phyloP scores from a whole-genome alignment of 1,140 invertebrate genomes.

The Psix sp. region DNA sequence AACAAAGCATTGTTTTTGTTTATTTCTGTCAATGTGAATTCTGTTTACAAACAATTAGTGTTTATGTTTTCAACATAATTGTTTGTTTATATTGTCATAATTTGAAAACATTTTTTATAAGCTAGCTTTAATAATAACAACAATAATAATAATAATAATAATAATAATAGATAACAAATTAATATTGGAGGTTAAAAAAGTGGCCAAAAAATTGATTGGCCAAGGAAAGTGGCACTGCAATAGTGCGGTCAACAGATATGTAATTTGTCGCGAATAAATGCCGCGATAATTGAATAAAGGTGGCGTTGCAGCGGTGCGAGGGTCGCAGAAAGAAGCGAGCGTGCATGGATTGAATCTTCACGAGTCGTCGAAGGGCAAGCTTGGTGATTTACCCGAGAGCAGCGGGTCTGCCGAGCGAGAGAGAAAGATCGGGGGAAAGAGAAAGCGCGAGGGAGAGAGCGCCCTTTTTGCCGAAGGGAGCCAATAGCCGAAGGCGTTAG shows the following conservation, averaged over 20 bases:
- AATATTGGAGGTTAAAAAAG: too few relatives aligned
- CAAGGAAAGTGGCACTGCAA: slow-evolving; percentile 4
- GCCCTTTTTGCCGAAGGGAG: slow-evolving; percentile 46
- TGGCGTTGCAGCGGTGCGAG: slow-evolving; percentile 22
- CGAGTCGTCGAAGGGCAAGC: slow-evolving; percentile 51
- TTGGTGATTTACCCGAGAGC: slow-evolving; percentile 50
- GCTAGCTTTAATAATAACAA: too few relatives aligned
- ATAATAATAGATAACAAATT: too few relatives aligned
- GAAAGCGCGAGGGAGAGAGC: slow-evolving; percentile 25
- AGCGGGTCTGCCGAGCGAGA: slow-evolving; percentile 16
- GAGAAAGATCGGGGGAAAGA: slow-evolving; percentile 17
- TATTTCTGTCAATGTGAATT: too few relatives aligned
- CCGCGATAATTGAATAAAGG: slow-evolving; percentile 50
- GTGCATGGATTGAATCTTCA: slow-evolving; percentile 51
- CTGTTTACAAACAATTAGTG: too few relatives aligned
- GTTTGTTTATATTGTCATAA: too few relatives aligned
- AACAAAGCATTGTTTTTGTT: too few relatives aligned
- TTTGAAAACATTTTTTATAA: too few relatives aligned
- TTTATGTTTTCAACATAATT: too few relatives aligned
- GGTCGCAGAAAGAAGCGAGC: slow-evolving; percentile 20
- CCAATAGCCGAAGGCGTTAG: slow-evolving; percentile 62
- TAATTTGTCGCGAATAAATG: slow-evolving; percentile 53
- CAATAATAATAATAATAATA: too few relatives aligned
- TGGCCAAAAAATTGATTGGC: neutral
- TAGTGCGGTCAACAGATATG: slow-evolving; percentile 33